Base-by-base conservation (phyloP, 1,140 invertebrate species). In the Brachionus calyciflorus region DNA sequence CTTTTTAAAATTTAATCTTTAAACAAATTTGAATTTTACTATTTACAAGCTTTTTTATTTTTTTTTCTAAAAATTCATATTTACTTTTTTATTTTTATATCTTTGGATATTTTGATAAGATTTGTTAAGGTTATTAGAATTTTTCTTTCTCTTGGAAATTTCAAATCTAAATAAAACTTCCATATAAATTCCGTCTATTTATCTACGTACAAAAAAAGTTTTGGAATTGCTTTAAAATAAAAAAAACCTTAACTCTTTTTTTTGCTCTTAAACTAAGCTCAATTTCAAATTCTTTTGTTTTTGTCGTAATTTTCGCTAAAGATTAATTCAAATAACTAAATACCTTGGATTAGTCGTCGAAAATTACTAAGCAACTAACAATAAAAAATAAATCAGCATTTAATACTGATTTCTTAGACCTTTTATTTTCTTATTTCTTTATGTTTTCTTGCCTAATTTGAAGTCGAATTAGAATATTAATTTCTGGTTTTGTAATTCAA, bases 261-360 rank as follows among this genome's bases (percentile, higher is more conserved):
- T 12, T 44, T 55, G 24, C 33, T 33, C 37, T 21, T 49, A 21
- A 33, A n/a, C n/a, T n/a, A n/a, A 37, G 55, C 37, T 33, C 37
- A 40, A 60, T 60, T 40, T 60, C 14, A 33, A 60, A 60, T 60
- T 60, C 55, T 60, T 60, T 60, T 60, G 55, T 60, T 60, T 60
- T 60, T 33, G 55, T 60, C 55, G 30, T 60, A 21, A 60, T 60
- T 57, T 57, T 60, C 37, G 30, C 17, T 33, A 37, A 60, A 60
- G 55, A 60, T 60, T 60, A 60, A 60, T 60, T 60, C 55, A 60
- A 65, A 44, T 65, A 44, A 65, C 24, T 65, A 65, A 65, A 65
- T 65, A 65, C 60, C 40, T 65, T 65, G 60, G 60, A 65, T 65
- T 65, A 65, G 24, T 41, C 30, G 28, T 3, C 33, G 9, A 37